Base-by-base conservation (phyloP, 2,797 vertebrate genomes). In the Florisuga fusca region DNA sequence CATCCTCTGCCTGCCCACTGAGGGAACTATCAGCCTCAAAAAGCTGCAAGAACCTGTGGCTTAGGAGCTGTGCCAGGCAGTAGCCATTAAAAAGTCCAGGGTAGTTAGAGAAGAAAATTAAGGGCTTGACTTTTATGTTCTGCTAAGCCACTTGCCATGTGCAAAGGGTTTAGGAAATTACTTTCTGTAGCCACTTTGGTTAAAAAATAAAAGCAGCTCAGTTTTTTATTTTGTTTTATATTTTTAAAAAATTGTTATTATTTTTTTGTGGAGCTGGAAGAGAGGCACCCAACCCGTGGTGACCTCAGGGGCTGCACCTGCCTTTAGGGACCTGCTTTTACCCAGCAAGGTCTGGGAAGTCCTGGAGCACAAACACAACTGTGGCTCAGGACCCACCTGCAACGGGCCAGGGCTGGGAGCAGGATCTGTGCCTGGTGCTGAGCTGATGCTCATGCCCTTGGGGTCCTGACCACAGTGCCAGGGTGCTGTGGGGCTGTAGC, bases 121-220 rank as follows among this genome's bases (percentile, higher is more conserved):
- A 51, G 31, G 73, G 19, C 34, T 90, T 34, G 62, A 27, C n/a
- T 89, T 89, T 84, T 55, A 33, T 63, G 74, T 19, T 67, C 22
- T 88, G 66, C 55, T 68, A 55, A 92, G 45, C 34, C 7, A 9
- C 79, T 90, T 79, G 43, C 84, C 36, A 14, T 1, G 27, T 41
- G 80, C 50, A 73, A 91, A 94, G 11, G 19, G 15, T n/a, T 76
- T 86, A 31, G 55, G 83, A 73, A 90, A 71, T 77, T 80, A 55
- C 74, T 88, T 81, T 33, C 33, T 57, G 62, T 1, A 2, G 31
- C 17, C 2, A 6, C 27, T 92, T 63, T 8, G 12, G 45, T 57
- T 71, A 72, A 80, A 81, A 90, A 88, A 53, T 33, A 67, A 80
- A 82, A 63, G 48, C 41, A 14, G n/a, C 17, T 72, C 29, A 41